Evolutionary conservation across 2,113 vertebrate species (phyloP).

Genomic region (Poeciliopsis occidentalis): DNA sequence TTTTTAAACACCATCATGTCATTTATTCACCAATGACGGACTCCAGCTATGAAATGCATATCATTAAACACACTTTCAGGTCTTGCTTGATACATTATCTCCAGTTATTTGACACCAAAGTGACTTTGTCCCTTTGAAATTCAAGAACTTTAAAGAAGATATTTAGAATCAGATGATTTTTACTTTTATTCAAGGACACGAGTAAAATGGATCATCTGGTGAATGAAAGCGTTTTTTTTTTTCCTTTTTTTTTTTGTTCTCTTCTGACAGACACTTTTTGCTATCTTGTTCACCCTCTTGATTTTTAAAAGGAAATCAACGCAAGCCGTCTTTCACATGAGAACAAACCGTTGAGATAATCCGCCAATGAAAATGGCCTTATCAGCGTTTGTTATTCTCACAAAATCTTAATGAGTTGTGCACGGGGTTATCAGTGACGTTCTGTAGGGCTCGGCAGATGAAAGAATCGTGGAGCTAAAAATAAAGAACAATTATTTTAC

Average conservation of each 20-base stretch:
- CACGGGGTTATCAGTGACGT: conserved; percentile 41
- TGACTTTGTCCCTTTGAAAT: conserved; percentile 32
- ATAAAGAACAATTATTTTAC: conserved; percentile 4
- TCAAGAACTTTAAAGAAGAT: conserved; percentile 35
- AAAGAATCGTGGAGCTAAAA: conserved; percentile 16
- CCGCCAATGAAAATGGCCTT: conserved; percentile 30
- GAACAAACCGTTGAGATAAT: conserved; percentile 51
- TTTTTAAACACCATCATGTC: conserved; percentile 37
- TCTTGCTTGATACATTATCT: conserved; percentile 58
- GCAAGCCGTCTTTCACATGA: conserved; percentile 24
- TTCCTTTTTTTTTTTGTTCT: conserved; percentile 38
- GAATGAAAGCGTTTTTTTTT: conserved; percentile 31
- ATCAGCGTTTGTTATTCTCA: conserved; percentile 40
- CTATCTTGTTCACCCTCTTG: conserved; percentile 36
- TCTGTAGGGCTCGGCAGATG: conserved; percentile 25
- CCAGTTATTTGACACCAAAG: conserved; percentile 56
- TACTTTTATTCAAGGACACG: conserved; percentile 30
- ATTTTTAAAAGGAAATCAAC: conserved; percentile 33
- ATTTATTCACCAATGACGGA: conserved; percentile 26
- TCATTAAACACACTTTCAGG: conserved; percentile 53
- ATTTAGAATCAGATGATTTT: conserved; percentile 38
- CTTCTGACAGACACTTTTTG: conserved; percentile 26
- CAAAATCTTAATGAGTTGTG: conserved; percentile 34
- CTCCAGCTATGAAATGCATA: conserved; percentile 52
- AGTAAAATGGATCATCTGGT: conserved; percentile 49